phyloP scores from a whole-genome alignment of 2,888 invertebrate genomes.

The Noctua comes region DNA sequence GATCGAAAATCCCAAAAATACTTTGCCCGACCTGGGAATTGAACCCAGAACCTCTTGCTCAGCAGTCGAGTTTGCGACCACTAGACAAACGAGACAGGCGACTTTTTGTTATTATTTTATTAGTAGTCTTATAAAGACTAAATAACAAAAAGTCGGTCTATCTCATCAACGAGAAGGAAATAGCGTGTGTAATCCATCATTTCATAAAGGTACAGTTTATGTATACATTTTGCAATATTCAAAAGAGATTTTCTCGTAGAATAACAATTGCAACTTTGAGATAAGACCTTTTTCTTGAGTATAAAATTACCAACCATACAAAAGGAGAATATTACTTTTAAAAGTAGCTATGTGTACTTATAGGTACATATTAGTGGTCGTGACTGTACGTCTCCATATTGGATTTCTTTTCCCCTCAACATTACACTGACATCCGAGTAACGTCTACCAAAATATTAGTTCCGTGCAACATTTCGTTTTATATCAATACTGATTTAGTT shows the following conservation, averaged over 20 bases:
- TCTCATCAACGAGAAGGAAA: conserved; percentile 4
- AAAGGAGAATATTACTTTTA: background rate
- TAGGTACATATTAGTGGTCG: background rate
- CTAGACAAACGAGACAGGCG: no score
- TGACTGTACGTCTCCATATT: conserved; percentile 26
- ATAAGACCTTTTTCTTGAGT: background rate
- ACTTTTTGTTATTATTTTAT: no score
- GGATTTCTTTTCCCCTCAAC: conserved; percentile 47
- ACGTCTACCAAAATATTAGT: conserved; percentile 33
- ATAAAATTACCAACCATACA: background rate
- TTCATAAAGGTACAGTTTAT: background rate
- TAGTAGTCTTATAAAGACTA: background rate
- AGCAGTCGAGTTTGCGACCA: no score
- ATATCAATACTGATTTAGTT: conserved; percentile 63
- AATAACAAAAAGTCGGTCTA: conserved; percentile 4
- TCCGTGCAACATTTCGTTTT: conserved; percentile 42
- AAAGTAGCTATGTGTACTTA: background rate
- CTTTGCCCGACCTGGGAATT: no score
- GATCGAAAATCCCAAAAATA: no score
- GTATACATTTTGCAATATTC: background rate
- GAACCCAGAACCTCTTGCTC: no score
- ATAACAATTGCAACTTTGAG: background rate
- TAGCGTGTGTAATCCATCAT: conserved; percentile 50
- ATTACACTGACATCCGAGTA: conserved; percentile 34
- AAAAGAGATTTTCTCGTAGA: background rate